Evolutionary conservation across 2,113 vertebrate species (phyloP).

Genomic region (Willisornis vidua): DNA sequence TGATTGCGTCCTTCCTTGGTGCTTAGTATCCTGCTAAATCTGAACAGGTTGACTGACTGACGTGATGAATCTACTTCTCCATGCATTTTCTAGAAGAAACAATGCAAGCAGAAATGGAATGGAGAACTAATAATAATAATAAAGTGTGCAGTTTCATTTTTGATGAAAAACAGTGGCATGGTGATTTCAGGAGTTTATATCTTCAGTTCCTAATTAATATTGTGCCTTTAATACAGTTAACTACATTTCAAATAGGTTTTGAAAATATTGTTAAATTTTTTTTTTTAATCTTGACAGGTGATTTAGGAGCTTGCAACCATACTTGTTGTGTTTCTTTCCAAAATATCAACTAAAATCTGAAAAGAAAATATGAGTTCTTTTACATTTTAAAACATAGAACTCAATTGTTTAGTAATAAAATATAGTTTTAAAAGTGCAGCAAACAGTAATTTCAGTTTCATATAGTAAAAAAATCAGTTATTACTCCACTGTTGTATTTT

Average conservation of each 20-base stretch:
- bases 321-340: neutral
- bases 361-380: neutral
- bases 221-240: neutral
- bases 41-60: neutral
- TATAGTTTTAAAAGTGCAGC: neutral
- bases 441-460: neutral
- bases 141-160: neutral
- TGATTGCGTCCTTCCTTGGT: neutral
- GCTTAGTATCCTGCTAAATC: neutral
- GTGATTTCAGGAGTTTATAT: neutral
- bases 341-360: neutral
- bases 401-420: neutral
- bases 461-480: neutral
- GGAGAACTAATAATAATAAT: neutral
- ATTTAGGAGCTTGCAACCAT: neutral
- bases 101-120: neutral
- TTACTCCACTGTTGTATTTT: neutral
- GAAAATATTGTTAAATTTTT: neutral
- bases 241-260: neutral
- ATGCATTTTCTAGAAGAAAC: neutral
- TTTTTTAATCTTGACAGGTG: neutral
- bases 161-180: neutral
- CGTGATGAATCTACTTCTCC: neutral
- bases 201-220: neutral
- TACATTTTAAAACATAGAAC: neutral